Evolutionary conservation across 1,140 invertebrate species (phyloP).

Genomic region (Brachionus rotundiformis): DNA sequence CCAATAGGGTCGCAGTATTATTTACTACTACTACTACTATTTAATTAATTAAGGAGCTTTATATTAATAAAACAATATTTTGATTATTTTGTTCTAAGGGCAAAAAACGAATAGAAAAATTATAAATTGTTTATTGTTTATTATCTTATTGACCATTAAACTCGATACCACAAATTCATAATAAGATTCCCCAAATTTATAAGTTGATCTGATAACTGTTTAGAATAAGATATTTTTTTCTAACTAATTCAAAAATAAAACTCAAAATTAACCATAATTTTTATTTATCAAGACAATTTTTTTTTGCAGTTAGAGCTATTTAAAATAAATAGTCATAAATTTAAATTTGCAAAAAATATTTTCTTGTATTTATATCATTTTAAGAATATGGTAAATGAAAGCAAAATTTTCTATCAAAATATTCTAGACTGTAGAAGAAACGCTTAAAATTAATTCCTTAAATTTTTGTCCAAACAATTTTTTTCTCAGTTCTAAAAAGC

Average conservation of each 20-base stretch:
- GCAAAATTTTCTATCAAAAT: background rate
- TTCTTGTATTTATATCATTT: background rate
- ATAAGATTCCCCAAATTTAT: too few relatives aligned
- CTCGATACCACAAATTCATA: too few relatives aligned
- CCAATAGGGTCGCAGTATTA: too few relatives aligned
- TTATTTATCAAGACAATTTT: background rate
- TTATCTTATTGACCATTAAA: too few relatives aligned
- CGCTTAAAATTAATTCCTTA: slow-evolving; percentile 2
- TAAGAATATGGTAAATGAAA: background rate
- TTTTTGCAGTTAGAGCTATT: background rate
- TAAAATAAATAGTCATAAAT: slow-evolving; percentile 3
- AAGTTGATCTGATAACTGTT: too few relatives aligned
- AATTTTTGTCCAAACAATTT: background rate
- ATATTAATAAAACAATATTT: too few relatives aligned
- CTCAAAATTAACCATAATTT: background rate
- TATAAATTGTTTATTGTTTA: too few relatives aligned
- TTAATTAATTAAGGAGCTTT: too few relatives aligned
- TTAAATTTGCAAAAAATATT: slow-evolving; percentile 5
- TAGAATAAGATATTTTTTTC: background rate
- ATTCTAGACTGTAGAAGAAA: background rate
- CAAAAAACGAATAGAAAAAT: too few relatives aligned
- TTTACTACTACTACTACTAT: too few relatives aligned
- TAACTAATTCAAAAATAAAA: background rate
- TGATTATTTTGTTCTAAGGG: too few relatives aligned
- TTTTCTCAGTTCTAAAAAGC: background rate